Evolutionary conservation across 2,888 invertebrate species (phyloP), one percentile per base, ranked within the genome.

Genomic region (Synergus japonicus): DNA sequence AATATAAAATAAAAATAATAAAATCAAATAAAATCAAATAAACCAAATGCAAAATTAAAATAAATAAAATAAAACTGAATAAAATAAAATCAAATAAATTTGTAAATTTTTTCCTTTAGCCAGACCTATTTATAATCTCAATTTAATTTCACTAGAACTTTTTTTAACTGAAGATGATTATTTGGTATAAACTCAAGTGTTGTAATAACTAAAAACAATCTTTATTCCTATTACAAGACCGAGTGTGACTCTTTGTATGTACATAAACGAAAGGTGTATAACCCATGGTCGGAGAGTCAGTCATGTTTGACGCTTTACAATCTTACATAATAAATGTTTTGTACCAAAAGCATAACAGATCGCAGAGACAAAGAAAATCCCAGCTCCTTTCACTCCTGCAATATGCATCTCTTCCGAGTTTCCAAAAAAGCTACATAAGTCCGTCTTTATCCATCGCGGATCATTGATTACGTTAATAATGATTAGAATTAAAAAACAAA

Each of bases 291-390:
- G 60, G 22, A 10, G 22, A 10, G 12, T 60, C 60, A 60, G 10
- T 60, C 60, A 4, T 60, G 60, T 22, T 60, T 60, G 22, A 60
- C 60, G 60, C 60, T 22, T 60, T 60, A 60, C 60, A 22, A 29
- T 29, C 22, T 29, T 29, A 29, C 22, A 29, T 22, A 60, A 60
- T 60, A 60, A 60, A 60, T 60, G 22, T 60, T 60, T 60, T 60
- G 22, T 18, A 60, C 60, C 0, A 12, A 60, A 22, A 60, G 12
- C 60, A 60, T 22, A 60, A 22, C 18, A 22, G 60, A 60, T 22
- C 12, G 22, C 12, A n/a, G 60, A 22, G 22, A 60, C 60, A 22
- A 60, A 60, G 60, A 60, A 60, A 60, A 22, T 12, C 10, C 22
- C 4, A 22, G 60, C 1, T 60, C 22, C 60, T 60, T 60, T 60